phyloP scores from a whole-genome alignment of 2,113 vertebrate species.

The Pelodiscus sinensis region DNA sequence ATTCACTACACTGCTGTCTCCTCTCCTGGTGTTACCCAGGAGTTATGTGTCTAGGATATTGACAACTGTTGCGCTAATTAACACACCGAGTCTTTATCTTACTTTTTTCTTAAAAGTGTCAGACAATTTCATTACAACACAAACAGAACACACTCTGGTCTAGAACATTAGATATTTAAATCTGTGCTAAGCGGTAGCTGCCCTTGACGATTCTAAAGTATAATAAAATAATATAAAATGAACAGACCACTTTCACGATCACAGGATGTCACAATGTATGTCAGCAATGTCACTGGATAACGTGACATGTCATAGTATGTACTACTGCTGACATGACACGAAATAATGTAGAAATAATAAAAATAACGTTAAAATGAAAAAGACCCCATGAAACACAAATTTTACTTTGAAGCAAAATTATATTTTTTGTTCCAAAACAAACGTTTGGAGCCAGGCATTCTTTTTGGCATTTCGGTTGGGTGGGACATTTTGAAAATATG shows the following conservation, averaged over 20 bases:
- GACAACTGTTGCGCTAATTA: neutral
- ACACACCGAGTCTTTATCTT: neutral
- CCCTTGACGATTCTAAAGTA: neutral
- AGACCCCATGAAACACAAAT: neutral
- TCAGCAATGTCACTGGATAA: neutral
- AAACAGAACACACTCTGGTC: neutral
- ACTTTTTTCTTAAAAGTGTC: neutral
- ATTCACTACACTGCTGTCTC: neutral
- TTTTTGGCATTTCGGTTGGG: neutral
- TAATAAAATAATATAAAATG: neutral
- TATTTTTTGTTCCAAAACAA: neutral
- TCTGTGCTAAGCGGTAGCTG: neutral
- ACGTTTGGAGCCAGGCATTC: neutral
- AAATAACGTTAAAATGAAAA: neutral
- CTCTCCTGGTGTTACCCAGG: neutral
- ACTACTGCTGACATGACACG: neutral
- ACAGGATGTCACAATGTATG: neutral
- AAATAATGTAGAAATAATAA: neutral
- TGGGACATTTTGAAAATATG: neutral
- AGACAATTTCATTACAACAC: neutral
- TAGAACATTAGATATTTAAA: neutral
- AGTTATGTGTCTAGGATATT: neutral
- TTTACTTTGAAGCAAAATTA: neutral
- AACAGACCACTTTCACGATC: neutral
- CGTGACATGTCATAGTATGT: neutral